Percentiles rank a stretch among this genome's conserved stretches.
Evolutionary conservation across 1,140 invertebrate genomes (phyloP).

Genomic region (Maconellicoccus hirsutus): DNA sequence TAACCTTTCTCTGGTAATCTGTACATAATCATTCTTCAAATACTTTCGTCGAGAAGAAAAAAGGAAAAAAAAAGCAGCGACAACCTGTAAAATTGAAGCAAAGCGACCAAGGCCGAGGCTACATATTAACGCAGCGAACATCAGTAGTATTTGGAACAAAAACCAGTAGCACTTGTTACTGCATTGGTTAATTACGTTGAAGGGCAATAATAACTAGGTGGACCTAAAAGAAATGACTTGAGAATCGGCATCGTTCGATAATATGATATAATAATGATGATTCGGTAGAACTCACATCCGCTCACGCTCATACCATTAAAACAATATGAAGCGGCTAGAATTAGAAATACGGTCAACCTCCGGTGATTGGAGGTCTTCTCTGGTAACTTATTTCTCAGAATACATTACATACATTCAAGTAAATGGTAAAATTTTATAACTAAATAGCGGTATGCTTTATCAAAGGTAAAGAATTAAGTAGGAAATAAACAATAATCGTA

Average conservation of each 20-base stretch:
- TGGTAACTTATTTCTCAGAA: neutral
- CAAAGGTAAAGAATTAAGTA: neutral
- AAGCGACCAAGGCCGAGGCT: neutral
- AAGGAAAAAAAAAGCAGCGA: too few relatives aligned
- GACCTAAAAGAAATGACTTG: neutral
- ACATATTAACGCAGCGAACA: neutral
- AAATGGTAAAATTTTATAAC: neutral
- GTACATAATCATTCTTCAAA: too few relatives aligned
- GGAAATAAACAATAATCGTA: neutral
- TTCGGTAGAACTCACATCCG: conserved; percentile 7
- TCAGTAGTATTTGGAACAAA: neutral
- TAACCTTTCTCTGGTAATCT: too few relatives aligned
- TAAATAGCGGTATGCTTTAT: neutral
- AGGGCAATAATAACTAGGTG: conserved; percentile 3
- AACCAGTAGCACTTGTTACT: conserved; percentile 3
- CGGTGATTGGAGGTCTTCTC: neutral
- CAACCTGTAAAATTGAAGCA: too few relatives aligned
- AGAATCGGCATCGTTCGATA: conserved; percentile 7
- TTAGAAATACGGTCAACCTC: neutral
- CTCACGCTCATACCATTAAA: conserved; percentile 4
- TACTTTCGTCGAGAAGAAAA: too few relatives aligned
- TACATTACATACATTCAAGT: neutral
- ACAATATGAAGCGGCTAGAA: neutral
- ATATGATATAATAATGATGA: neutral
- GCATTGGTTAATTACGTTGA: conserved; percentile 4